Percentiles rank a stretch among this genome's conserved stretches.
Evolutionary conservation across 2,113 vertebrate genomes (phyloP).

Genomic region (Laticauda colubrina): DNA sequence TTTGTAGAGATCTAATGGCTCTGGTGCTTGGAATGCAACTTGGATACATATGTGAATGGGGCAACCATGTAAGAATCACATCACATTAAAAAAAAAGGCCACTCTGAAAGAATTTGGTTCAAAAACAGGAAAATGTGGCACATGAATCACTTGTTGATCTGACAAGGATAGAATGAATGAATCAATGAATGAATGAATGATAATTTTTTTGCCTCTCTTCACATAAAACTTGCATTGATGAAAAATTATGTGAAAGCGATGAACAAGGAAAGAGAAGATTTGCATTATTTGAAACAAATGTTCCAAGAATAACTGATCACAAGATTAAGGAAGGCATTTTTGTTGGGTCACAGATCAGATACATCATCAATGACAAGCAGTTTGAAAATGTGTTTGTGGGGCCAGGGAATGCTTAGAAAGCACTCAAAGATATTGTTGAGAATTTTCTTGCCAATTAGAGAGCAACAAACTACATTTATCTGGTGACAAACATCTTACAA

Average conservation of each 20-base stretch:
- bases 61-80: neutral
- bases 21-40: neutral
- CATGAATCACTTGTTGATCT: neutral
- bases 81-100: neutral
- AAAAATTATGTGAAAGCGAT: neutral
- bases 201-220: neutral
- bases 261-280: neutral
- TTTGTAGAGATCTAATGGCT: neutral
- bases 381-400: neutral
- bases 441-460: neutral
- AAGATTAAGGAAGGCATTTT: neutral
- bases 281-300: neutral
- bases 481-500: neutral
- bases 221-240: neutral
- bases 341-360: neutral
- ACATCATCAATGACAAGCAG: neutral
- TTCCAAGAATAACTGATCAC: neutral
- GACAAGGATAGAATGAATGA: neutral
- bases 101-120: neutral
- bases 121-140: neutral
- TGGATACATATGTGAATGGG: neutral
- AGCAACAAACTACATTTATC: neutral
- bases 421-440: neutral
- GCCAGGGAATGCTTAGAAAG: neutral
- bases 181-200: neutral